Percentiles rank a stretch among this genome's conserved stretches.
Conservation (phyloP, 1,140 invertebrate genomes). For the Drosophila kohkoa region DNA sequence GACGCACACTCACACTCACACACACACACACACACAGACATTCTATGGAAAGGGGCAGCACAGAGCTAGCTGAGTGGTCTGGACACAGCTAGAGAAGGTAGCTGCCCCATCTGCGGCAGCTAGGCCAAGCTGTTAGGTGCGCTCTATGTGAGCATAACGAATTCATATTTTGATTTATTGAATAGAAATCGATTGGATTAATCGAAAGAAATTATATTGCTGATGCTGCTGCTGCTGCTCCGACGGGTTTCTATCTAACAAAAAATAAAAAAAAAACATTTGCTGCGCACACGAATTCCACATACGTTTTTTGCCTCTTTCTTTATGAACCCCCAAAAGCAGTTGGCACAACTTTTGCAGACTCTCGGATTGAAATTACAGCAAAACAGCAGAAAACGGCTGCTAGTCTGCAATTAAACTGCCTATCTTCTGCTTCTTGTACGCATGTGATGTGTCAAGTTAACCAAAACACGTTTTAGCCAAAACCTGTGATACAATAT, state of each 20-base stretch:
- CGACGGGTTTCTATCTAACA: slow-evolving; percentile 41
- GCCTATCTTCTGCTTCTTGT: slow-evolving; percentile 29
- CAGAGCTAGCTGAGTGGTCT: not conserved
- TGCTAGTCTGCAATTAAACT: slow-evolving; percentile 70
- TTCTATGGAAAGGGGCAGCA: not conserved
- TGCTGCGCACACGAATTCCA: slow-evolving; percentile 42
- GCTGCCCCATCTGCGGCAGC: slow-evolving; percentile 36
- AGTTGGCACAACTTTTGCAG: slow-evolving; percentile 8
- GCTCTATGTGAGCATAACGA: slow-evolving; percentile 67
- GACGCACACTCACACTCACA: slow-evolving; percentile 43
- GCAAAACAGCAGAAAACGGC: slow-evolving; percentile 69
- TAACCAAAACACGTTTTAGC: slow-evolving; percentile 24
- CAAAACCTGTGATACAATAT: not conserved
- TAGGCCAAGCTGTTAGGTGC: slow-evolving; percentile 51
- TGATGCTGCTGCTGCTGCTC: slow-evolving; percentile 28
- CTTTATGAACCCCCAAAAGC: slow-evolving; percentile 33
- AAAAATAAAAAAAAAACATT: slow-evolving; percentile 27
- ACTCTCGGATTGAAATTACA: slow-evolving; percentile 72
- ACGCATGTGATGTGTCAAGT: not conserved
- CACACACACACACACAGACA: not conserved
- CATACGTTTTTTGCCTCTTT: slow-evolving; percentile 23
- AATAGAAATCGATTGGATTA: slow-evolving; percentile 84
- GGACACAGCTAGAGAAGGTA: slow-evolving; percentile 1
- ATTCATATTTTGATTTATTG: slow-evolving; percentile 84
- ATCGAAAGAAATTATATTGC: slow-evolving; percentile 83